Evolutionary conservation across 2,888 invertebrate species (phyloP).

Genomic region (Podotricha telesiphe): DNA sequence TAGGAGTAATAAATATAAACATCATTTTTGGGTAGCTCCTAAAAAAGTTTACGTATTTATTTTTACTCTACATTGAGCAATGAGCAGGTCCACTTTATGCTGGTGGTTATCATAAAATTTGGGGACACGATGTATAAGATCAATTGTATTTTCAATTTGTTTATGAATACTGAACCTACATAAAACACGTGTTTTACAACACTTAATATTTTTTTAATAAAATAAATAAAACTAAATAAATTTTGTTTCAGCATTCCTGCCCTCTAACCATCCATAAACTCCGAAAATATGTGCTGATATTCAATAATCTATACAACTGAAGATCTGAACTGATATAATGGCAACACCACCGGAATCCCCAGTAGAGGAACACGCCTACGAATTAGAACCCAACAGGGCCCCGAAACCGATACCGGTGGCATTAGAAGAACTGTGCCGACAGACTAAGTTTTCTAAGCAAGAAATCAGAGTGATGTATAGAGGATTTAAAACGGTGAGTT

Average conservation of each 20-base stretch:
- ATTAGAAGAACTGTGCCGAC: conserved; percentile 94
- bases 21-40: no score
- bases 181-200: no score
- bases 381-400: conserved; percentile 90
- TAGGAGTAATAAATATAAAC: no score
- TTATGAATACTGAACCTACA: no score
- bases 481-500: conserved; percentile 96
- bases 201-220: no score
- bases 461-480: conserved; percentile 99
- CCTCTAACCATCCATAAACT: conserved; percentile 53
- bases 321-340: conserved; percentile 73
- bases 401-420: conserved; percentile 94
- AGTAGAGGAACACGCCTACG: conserved; percentile 93
- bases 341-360: conserved; percentile 94
- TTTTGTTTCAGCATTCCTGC: conserved; percentile 64
- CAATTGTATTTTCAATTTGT: no score
- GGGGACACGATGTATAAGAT: no score
- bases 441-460: conserved; percentile 97
- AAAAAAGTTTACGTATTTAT: no score
- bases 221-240: neutral
- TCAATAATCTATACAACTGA: conserved; percentile 39
- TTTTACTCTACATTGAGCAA: no score
- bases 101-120: no score
- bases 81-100: no score
- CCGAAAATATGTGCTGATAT: conserved; percentile 24